Evolutionary conservation across 2,888 invertebrate species (phyloP).

Genomic region (Eurois occulta): DNA sequence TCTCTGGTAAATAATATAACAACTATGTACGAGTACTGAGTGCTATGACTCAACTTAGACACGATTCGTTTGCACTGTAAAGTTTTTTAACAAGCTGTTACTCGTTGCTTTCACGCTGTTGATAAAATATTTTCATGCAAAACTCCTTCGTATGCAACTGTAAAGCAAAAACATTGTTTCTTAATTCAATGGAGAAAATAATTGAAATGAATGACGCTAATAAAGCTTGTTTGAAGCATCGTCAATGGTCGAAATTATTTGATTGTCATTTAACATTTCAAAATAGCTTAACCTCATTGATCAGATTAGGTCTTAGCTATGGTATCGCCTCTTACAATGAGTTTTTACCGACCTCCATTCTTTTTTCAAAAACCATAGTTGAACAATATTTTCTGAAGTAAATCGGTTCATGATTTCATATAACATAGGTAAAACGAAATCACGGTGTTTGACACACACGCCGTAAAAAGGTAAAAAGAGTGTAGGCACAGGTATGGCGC

Average conservation of each 20-base stretch:
- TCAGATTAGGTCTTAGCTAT: neutral
- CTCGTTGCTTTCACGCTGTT: conserved; percentile 32
- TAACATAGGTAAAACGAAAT: conserved; percentile 8
- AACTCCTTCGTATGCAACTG: conserved; percentile 11
- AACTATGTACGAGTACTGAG: conserved; percentile 42
- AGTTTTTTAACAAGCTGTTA: conserved; percentile 62
- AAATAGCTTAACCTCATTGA: neutral
- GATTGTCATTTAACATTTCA: neutral
- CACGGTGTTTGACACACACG: neutral
- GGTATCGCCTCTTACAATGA: neutral
- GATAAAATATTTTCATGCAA: conserved; percentile 44
- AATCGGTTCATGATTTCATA: neutral
- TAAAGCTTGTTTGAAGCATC: neutral
- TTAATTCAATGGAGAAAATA: neutral
- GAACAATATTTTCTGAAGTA: neutral
- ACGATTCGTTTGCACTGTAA: conserved; percentile 51
- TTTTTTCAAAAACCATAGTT: neutral
- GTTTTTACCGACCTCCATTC: neutral
- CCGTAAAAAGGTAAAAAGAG: conserved; percentile 21
- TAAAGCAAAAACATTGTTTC: neutral
- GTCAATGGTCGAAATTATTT: neutral
- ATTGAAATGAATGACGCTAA: neutral
- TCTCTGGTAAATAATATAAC: conserved; percentile 25
- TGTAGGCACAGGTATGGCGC: neutral
- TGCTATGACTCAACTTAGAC: conserved; percentile 33